Base-by-base conservation (phyloP, 2,888 invertebrate species). In the Pilophorus perplexus region DNA sequence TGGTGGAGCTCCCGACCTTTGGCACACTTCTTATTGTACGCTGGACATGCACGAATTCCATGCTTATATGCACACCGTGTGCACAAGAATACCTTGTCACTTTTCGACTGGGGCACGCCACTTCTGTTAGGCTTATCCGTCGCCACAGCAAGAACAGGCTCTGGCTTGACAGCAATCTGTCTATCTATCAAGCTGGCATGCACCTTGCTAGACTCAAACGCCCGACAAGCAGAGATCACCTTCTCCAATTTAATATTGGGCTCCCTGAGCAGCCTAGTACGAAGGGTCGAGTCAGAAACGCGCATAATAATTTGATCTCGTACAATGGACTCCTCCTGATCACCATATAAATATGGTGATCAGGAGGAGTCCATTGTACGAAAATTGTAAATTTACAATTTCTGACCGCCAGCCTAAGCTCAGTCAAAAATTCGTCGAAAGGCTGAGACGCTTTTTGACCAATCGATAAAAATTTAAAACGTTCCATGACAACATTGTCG, bases 351-450 rank as follows among this genome's bases (percentile, higher is more conserved):
- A 1, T 62, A 62, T 27, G 46, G 46, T 12, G 62, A 62, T 18
- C 33, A 40, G 10, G 28, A 44, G 28, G 62, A 62, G 1, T 62
- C 62, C 12, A 60, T 60, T 6, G 10, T 44, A 16, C 16, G 44
- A 1, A 28, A 55, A n/a, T n/a, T n/a, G n/a, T n/a, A n/a, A n/a
- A n/a, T n/a, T 62, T 46, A 25, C 62, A 62, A 1, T 16, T n/a
- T 22, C 14, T 42, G 3, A 42, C 22, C 4, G 44, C 60, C 10
- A 60, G 42, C n/a, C 55, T 55, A 1, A 57, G 5, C n/a, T 62
- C 16, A 3, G 62, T 62, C 2, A 62, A 27, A 62, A 62, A 62
- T 4, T 62, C 62, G 16, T 57, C 57, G 22, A 57, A 57, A n/a
- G 37, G 40, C 40, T 57, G 57, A 1, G 14, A 12, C 16, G 38